Percentiles rank a stretch among this genome's conserved stretches.
Evolutionary conservation across 2,888 invertebrate species (phyloP).

Genomic region (Drosophila multiciliata): DNA sequence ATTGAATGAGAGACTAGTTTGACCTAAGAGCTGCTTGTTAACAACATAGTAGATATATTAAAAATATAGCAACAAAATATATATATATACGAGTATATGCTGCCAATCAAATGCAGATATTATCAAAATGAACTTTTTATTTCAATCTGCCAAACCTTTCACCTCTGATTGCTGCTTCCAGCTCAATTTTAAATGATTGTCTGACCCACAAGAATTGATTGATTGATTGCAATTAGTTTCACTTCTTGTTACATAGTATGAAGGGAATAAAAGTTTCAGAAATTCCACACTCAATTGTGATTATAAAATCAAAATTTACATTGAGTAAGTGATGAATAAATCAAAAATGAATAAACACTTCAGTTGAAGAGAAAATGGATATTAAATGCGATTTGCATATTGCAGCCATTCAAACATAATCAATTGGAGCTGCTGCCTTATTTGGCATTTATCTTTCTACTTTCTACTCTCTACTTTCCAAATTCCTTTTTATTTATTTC

Average conservation of each 20-base stretch:
- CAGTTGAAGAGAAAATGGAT: constrained; percentile 3
- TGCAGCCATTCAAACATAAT: constrained; percentile 13
- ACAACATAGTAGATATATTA: neutral
- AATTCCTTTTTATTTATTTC: constrained; percentile 1
- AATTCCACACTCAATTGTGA: neutral
- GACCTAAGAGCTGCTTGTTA: neutral
- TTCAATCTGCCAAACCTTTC: neutral
- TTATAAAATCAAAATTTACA: neutral
- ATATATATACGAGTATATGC: constrained; percentile 3
- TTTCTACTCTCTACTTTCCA: neutral
- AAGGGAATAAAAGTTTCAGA: neutral
- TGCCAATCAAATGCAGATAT: constrained; percentile 15
- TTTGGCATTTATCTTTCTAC: neutral
- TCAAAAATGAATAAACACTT: neutral
- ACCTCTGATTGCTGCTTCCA: neutral
- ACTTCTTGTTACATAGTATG: neutral
- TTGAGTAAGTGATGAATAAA: neutral
- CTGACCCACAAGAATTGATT: neutral
- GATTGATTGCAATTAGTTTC: neutral
- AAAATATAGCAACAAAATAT: neutral
- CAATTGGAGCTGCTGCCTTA: constrained; percentile 10
- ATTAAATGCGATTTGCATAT: constrained; percentile 24
- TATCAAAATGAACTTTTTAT: neutral
- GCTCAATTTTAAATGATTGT: too few relatives aligned
- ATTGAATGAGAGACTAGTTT: neutral